Conservation (phyloP, 2,113 vertebrate species). For the Tonatia bakeri region DNA sequence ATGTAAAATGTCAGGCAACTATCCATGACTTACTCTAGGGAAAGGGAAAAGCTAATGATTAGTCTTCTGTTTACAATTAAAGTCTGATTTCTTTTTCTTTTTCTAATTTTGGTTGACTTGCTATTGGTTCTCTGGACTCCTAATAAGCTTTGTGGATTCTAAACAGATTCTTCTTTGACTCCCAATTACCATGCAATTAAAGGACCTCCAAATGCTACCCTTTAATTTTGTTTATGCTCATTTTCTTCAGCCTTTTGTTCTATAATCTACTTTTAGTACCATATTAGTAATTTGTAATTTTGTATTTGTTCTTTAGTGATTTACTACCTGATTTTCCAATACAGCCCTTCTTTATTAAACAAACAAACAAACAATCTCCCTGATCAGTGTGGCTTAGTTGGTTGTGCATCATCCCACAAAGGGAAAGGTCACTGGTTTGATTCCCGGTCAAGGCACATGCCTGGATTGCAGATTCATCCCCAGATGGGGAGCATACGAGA, state of each 20-base stretch:
- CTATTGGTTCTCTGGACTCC: slow-evolving; percentile 74
- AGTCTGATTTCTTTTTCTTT: slow-evolving; percentile 76
- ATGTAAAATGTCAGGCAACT: slow-evolving; percentile 75
- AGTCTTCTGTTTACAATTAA: slow-evolving; percentile 81
- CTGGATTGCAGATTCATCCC: too few relatives aligned
- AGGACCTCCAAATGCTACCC: slow-evolving; percentile 69
- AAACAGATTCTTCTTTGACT: slow-evolving; percentile 79
- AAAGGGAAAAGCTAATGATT: slow-evolving; percentile 69
- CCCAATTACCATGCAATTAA: slow-evolving; percentile 80
- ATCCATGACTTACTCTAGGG: slow-evolving; percentile 73
- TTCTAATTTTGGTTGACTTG: slow-evolving; percentile 77
- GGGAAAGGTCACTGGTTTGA: too few relatives aligned
- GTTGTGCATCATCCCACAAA: too few relatives aligned
- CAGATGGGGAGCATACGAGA: too few relatives aligned
- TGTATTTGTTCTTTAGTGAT: slow-evolving; percentile 31
- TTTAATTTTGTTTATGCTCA: slow-evolving; percentile 75
- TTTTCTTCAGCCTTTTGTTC: slow-evolving; percentile 63
- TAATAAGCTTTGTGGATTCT: slow-evolving; percentile 78
- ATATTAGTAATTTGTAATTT: slow-evolving; percentile 14
- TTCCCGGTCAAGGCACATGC: too few relatives aligned
- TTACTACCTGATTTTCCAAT: neutral
- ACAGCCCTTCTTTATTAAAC: slow-evolving; percentile 12
- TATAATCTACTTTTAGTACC: slow-evolving; percentile 3
- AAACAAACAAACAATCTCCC: neutral
- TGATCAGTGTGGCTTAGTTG: too few relatives aligned